Evolutionary conservation across 2,797 vertebrate species (phyloP).

Genomic region (Typhlichthys subterraneus): DNA sequence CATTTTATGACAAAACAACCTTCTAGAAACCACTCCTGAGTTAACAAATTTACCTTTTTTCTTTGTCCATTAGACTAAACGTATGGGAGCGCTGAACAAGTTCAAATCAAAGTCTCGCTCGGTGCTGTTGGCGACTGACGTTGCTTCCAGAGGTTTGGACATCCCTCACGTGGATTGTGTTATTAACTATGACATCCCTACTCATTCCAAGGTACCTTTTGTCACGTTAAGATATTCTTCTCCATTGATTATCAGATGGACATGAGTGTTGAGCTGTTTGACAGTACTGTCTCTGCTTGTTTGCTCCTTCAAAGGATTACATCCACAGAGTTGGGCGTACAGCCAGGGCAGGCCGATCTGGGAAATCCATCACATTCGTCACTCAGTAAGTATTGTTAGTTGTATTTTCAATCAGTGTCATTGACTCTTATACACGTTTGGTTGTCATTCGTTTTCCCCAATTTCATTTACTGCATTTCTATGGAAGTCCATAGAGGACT

Average conservation of each 20-base stretch:
- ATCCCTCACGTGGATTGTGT: constrained; percentile 97
- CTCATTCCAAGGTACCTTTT: constrained; percentile 90
- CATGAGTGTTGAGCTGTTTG: neutral
- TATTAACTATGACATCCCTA: constrained; percentile 98
- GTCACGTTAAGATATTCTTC: accelerated
- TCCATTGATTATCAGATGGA: neutral
- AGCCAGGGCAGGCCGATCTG: constrained; percentile 93
- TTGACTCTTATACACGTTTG: neutral
- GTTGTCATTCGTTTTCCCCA: neutral
- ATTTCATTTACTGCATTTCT: neutral
- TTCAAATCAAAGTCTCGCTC: constrained; percentile 97
- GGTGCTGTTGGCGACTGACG: constrained; percentile 94
- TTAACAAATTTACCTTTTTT: neutral
- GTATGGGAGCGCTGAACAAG: constrained; percentile 93
- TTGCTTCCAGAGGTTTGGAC: constrained; percentile 94
- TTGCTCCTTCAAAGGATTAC: constrained; percentile 83
- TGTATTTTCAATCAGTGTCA: neutral
- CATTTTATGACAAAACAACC: too few relatives aligned
- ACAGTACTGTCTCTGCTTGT: neutral
- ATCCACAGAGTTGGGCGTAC: constrained; percentile 96
- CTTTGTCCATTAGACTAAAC: constrained; percentile 84
- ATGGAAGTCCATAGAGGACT: too few relatives aligned
- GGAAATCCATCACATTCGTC: constrained; percentile 96
- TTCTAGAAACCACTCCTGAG: neutral
- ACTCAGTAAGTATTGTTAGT: constrained; percentile 86